These are phyloP conservation scores for Cynoglossus semilaevis DNA, from an alignment of 2,113 vertebrate species.

Conservation along the genomic window DNA sequence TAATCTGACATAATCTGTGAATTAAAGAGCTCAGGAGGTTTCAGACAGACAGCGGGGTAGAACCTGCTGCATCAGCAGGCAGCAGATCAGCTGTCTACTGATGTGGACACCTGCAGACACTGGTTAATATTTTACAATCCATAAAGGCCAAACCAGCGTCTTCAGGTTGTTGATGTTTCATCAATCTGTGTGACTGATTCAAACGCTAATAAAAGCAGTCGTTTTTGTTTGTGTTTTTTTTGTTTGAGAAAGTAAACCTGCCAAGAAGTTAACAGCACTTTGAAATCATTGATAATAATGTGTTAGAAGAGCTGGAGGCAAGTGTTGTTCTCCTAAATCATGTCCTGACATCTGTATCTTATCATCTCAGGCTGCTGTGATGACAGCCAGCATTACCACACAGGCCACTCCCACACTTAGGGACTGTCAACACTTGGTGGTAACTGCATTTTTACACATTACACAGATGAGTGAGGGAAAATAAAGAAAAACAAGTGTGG, in stretches of 20 bases:
- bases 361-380: conserved; percentile 20
- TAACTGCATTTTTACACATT: conserved; percentile 3
- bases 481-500: background rate
- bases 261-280: background rate
- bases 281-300: background rate
- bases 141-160: background rate
- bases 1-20: conserved; percentile 4
- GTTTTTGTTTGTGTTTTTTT: no score
- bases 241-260: background rate
- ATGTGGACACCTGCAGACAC: background rate
- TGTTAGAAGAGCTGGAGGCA: background rate
- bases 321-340: background rate
- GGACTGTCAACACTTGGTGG: background rate
- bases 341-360: background rate
- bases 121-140: background rate
- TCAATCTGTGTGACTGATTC: no score
- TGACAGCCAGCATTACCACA: conserved; percentile 19
- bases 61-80: conserved; percentile 32
- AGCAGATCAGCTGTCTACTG: conserved; percentile 17
- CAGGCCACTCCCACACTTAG: conserved; percentile 14
- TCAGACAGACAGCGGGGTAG: conserved; percentile 11
- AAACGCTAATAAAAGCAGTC: no score
- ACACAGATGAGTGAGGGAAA: background rate
- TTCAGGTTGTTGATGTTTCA: no score
- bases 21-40: conserved; percentile 42